Conservation (phyloP, 2,888 invertebrate species). For the Monopis laevigella region DNA sequence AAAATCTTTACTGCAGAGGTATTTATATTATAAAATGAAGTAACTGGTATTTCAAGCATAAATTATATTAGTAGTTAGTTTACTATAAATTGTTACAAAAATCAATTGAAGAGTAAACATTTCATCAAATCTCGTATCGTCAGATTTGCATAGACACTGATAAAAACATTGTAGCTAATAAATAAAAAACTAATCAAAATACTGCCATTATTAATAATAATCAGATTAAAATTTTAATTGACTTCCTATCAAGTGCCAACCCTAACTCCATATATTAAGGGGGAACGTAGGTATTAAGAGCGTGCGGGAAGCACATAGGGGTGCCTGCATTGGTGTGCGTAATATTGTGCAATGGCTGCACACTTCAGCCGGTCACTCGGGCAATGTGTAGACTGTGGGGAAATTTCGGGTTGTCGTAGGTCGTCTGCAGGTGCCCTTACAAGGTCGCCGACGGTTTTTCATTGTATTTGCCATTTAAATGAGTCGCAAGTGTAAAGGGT, state of each 20-base stretch:
- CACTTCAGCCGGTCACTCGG: conserved; percentile 34
- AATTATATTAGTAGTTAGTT: no score
- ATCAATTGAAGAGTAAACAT: not conserved
- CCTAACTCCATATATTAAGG: conserved; percentile 35
- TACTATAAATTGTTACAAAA: no score
- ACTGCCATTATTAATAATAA: no score
- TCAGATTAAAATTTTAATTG: no score
- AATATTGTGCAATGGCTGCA: not conserved
- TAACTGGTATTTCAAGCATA: no score
- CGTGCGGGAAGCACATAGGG: conserved; percentile 29
- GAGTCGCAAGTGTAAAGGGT: conserved; percentile 6
- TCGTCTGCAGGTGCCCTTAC: conserved; percentile 21
- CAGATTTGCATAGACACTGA: no score
- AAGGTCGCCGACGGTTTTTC: not conserved
- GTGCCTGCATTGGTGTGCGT: conserved; percentile 27
- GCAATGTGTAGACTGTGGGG: conserved; percentile 29
- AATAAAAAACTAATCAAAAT: no score
- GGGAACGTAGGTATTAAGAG: conserved; percentile 21
- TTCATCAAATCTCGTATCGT: no score
- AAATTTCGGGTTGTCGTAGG: conserved; percentile 37
- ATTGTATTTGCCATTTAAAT: conserved; percentile 1
- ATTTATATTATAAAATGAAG: no score
- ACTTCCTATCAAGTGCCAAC: conserved; percentile 23
- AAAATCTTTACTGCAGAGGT: no score
- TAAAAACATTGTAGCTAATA: no score